These are phyloP conservation scores for Pachyramphus minor DNA, from an alignment of 2,113 vertebrate species.

Conservation along the genomic window DNA sequence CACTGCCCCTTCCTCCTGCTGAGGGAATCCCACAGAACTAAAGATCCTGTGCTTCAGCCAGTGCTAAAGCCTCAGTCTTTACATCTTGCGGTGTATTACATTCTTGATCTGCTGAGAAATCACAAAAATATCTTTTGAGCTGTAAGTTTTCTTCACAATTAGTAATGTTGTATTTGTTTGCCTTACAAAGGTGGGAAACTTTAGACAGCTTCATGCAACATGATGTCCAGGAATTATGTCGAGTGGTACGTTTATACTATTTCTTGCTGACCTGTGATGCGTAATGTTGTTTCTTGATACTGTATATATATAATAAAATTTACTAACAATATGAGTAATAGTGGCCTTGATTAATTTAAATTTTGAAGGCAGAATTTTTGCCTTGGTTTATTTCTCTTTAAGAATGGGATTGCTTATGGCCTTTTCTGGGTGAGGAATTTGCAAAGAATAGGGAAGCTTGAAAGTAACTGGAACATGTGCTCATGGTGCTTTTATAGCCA, in stretches of 20 bases:
- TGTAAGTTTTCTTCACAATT: not conserved
- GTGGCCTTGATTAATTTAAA: not conserved
- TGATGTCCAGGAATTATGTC: constrained; percentile 95
- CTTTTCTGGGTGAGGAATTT: not conserved
- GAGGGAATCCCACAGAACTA: not conserved
- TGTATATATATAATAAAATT: not conserved
- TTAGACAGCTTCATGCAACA: constrained; percentile 99
- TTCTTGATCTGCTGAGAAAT: not conserved
- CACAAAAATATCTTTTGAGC: not conserved
- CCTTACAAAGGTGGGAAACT: constrained; percentile 90
- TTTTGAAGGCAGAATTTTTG: not conserved
- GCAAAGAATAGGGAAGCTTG: not conserved
- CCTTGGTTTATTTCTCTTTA: not conserved
- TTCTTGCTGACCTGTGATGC: not conserved
- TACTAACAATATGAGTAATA: not conserved
- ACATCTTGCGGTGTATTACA: not conserved
- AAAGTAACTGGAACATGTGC: not conserved
- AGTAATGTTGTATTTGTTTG: not conserved
- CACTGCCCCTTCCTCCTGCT: not conserved
- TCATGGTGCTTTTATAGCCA: not conserved
- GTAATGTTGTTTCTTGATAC: not conserved
- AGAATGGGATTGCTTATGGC: not conserved
- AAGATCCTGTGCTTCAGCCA: not conserved
- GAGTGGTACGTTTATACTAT: constrained; percentile 87
- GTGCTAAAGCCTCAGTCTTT: not conserved